Conservation (phyloP, 2,888 invertebrate species). For the Julus scandinavius region DNA sequence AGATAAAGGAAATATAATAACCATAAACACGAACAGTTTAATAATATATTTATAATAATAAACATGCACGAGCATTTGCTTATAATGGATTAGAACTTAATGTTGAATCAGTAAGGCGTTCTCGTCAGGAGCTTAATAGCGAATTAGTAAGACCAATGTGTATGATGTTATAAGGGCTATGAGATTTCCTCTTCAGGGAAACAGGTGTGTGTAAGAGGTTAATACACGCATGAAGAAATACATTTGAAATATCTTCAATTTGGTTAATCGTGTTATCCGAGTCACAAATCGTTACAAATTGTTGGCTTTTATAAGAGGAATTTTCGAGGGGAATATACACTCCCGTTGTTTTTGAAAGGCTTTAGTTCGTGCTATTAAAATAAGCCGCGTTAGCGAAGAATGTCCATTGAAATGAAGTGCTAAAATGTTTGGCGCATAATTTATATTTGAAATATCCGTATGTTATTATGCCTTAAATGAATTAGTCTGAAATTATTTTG, state of each 20-base stretch:
- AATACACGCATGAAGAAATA: background rate
- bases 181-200: background rate
- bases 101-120: background rate
- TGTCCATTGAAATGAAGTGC: conserved; percentile 35
- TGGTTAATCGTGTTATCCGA: background rate
- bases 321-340: background rate
- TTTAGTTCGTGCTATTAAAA: background rate
- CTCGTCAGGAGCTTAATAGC: background rate
- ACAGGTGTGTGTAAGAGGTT: background rate
- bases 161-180: no score
- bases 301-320: conserved; percentile 17
- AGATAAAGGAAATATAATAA: no score
- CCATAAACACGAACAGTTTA: no score
- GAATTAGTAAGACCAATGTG: background rate
- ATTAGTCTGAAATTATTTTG: conserved; percentile 5
- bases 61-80: no score
- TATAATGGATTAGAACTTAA: background rate
- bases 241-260: conserved; percentile 14
- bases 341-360: background rate
- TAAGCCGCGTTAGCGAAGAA: background rate
- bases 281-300: background rate
- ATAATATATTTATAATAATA: no score
- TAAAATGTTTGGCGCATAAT: background rate
- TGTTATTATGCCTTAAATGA: conserved; percentile 5
- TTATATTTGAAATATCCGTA: conserved; percentile 9